phyloP scores from a whole-genome alignment of 2,888 invertebrate genomes.

The Volucella bombylans region DNA sequence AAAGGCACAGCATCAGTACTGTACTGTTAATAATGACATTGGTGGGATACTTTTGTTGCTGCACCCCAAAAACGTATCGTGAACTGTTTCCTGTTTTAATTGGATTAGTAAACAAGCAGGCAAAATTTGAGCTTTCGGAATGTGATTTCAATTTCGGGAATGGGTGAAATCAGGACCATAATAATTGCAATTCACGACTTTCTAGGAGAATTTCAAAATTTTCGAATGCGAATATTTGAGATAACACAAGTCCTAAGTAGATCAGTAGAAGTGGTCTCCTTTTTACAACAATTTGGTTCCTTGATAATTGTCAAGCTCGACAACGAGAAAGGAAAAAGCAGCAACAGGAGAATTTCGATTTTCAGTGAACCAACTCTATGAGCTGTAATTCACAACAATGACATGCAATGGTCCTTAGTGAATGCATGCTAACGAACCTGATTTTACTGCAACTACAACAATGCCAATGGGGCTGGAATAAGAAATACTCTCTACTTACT shows the following conservation, averaged over 20 bases:
- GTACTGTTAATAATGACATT: neutral
- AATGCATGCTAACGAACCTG: constrained; percentile 1
- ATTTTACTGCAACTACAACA: neutral
- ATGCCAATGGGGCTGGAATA: neutral
- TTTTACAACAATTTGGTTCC: too few species aligned
- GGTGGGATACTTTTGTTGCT: neutral
- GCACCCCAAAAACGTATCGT: too few species aligned
- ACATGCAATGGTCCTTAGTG: neutral
- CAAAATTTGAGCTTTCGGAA: too few species aligned
- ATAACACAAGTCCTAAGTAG: too few species aligned
- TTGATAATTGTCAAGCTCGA: too few species aligned
- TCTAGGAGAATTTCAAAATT: too few species aligned
- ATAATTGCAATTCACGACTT: too few species aligned
- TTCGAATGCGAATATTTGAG: too few species aligned
- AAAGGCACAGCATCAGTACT: neutral
- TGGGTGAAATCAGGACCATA: neutral
- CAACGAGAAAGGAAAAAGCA: neutral
- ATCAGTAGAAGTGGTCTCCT: too few species aligned
- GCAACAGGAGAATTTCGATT: neutral
- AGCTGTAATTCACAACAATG: neutral
- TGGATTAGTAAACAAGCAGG: constrained; percentile 4
- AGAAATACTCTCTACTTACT: neutral
- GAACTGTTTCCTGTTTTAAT: constrained; percentile 1
- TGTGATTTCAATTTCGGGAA: neutral
- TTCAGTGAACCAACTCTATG: neutral